Conservation (phyloP, 2,888 invertebrate genomes). For the Apocheima hispidaria region DNA sequence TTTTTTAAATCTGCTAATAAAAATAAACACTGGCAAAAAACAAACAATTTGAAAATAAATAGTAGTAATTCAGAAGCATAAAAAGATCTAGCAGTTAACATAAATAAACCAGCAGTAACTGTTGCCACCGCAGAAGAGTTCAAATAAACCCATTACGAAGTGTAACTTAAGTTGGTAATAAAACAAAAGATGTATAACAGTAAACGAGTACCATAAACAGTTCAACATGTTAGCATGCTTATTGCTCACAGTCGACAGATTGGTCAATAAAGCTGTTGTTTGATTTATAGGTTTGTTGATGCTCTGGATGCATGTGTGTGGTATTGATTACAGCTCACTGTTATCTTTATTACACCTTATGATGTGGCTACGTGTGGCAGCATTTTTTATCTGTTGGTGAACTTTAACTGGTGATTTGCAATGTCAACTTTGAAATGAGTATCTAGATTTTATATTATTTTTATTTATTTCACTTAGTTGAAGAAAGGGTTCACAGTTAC, state of each 20-base stretch:
- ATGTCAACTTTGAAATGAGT: background rate
- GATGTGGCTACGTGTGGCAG: slow-evolving; percentile 13
- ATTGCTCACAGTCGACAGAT: slow-evolving; percentile 42
- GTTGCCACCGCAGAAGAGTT: background rate
- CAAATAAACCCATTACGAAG: background rate
- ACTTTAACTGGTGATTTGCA: slow-evolving; percentile 4
- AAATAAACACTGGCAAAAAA: background rate
- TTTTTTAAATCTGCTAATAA: too few relatives aligned
- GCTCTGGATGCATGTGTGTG: slow-evolving; percentile 20
- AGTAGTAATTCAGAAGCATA: background rate
- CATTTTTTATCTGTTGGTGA: slow-evolving; percentile 4
- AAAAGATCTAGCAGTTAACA: background rate
- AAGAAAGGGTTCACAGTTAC: too few relatives aligned
- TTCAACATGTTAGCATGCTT: slow-evolving; percentile 13
- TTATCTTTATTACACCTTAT: slow-evolving; percentile 28
- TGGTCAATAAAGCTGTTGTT: slow-evolving; percentile 47
- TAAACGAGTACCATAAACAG: slow-evolving; percentile 13
- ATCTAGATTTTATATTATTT: too few relatives aligned
- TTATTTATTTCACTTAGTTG: too few relatives aligned
- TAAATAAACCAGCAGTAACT: background rate
- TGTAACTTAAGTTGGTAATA: slow-evolving; percentile 7
- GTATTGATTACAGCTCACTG: slow-evolving; percentile 25
- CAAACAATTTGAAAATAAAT: background rate
- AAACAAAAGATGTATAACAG: background rate
- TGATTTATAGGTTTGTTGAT: slow-evolving; percentile 60